Evolutionary conservation across 2,888 invertebrate species (phyloP).

Genomic region (Dynastes maya): DNA sequence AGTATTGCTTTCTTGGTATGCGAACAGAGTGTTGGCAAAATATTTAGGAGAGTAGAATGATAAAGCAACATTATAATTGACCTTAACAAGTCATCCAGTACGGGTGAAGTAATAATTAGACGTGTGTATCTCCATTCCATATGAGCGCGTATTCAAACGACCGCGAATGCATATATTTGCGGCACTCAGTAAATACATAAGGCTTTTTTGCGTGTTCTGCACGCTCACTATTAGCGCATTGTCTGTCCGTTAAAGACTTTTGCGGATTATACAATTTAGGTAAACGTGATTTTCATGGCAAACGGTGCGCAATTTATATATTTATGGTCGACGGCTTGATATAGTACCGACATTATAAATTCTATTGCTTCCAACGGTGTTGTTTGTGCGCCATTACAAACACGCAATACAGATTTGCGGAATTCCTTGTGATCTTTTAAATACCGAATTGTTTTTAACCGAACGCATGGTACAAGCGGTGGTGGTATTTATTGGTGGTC

Average conservation of each 20-base stretch:
- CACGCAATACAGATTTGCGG: constrained; percentile 21
- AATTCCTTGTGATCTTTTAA: constrained; percentile 33
- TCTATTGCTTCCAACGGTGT: constrained; percentile 25
- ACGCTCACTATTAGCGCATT: constrained; percentile 30
- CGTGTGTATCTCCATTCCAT: constrained; percentile 12
- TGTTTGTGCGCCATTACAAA: constrained; percentile 27
- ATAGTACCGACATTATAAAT: constrained; percentile 29
- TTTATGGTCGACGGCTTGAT: constrained; percentile 19
- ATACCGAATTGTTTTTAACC: constrained; percentile 27
- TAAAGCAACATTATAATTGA: constrained; percentile 20
- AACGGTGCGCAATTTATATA: constrained; percentile 36
- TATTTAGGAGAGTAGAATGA: constrained; percentile 34
- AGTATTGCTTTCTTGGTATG: background rate
- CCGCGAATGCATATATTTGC: background rate
- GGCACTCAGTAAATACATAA: constrained; percentile 9
- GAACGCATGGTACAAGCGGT: background rate
- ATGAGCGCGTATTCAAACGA: background rate
- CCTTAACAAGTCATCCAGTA: constrained; percentile 11
- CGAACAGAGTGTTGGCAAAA: background rate
- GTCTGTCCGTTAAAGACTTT: constrained; percentile 30
- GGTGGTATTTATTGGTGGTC: constrained; percentile 7
- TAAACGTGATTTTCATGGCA: constrained; percentile 27
- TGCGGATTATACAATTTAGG: constrained; percentile 31
- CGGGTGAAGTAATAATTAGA: constrained; percentile 23
- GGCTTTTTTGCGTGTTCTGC: background rate